Evolutionary conservation across 1,140 invertebrate genomes (phyloP), one percentile per base, ranked within the genome.

Genomic region (Papilio polytes): DNA sequence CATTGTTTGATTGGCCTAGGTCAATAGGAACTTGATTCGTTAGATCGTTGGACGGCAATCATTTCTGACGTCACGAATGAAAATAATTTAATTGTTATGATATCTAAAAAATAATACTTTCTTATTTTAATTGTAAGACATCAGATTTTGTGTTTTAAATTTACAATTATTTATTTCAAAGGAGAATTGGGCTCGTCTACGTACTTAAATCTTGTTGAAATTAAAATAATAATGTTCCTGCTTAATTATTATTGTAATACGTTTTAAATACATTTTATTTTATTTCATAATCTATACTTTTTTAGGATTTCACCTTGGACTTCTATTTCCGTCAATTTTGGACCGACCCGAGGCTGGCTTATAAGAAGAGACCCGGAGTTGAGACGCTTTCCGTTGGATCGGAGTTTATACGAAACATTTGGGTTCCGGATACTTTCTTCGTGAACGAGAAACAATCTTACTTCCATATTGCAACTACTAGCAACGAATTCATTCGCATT

Each of bases 291-390:
- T 76, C 74, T 31, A 80, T 63, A 73, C 76, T 51, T 84, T 80
- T 87, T 83, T 86, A 99, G 98, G 99, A 99, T 96, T 99, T 99
- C 96, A 99, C 99, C 83, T 95, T 99, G 96, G 99, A 99, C 96
- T 99, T 99, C 96, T 99, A 99, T 97, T 99, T 99, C 96, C 98
- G 99, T 93, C 99, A 99, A 96, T 98, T 98, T 95, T 99, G 99
- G 99, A 98, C 97, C 90, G 99, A 99, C 95, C 98, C 98, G 84
- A 96, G 99, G 89, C 96, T 99, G 91, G 98, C 97, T 82, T 99
- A 99, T 96, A 97, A 97, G 94, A 97, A 98, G 95, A 96, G 97
- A 91, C 97, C 97, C 70, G 98, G 98, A 80, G 97, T 98, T 82
- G 98, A 98, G 92, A 98, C 97, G 84, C 96, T 99, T 81, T 98